Conservation (phyloP, 2,888 invertebrate species). For the Drosophila testacea region DNA sequence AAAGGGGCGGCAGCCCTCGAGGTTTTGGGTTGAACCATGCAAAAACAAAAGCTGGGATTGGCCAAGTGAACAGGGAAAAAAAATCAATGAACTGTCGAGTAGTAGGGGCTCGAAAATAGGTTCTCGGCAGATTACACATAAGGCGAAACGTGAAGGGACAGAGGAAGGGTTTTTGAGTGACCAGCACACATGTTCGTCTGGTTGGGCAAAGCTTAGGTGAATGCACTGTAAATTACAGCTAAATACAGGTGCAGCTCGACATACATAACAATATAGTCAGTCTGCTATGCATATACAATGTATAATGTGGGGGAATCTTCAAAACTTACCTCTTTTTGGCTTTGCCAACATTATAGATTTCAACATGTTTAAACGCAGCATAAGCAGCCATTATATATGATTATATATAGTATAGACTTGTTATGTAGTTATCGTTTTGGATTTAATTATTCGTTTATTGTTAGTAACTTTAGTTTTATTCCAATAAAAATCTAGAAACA, state of each 20-base stretch:
- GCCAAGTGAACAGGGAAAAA: slow-evolving; percentile 37
- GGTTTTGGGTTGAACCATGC: slow-evolving; percentile 15
- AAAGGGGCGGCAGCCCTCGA: slow-evolving; percentile 18
- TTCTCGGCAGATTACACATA: slow-evolving; percentile 37
- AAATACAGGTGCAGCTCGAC: slow-evolving; percentile 9
- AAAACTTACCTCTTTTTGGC: slow-evolving; percentile 94
- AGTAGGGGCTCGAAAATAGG: slow-evolving; percentile 35
- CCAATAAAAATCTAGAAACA: slow-evolving; percentile 56
- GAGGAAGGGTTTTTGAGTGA: slow-evolving; percentile 23
- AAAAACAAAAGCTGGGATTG: slow-evolving; percentile 45
- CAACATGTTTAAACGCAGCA: slow-evolving; percentile 96
- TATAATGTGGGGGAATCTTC: slow-evolving; percentile 4
- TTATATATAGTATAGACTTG: slow-evolving; percentile 10
- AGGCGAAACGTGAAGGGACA: neutral
- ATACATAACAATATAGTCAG: slow-evolving; percentile 12
- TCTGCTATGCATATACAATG: slow-evolving; percentile 3
- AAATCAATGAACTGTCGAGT: slow-evolving; percentile 56
- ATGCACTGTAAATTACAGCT: slow-evolving; percentile 65
- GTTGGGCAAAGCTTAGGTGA: slow-evolving; percentile 51
- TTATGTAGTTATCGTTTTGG: slow-evolving; percentile 26
- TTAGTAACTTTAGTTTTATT: slow-evolving; percentile 39
- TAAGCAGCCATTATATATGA: slow-evolving; percentile 92
- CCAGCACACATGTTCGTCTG: slow-evolving; percentile 30
- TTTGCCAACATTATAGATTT: slow-evolving; percentile 96
- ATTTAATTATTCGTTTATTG: slow-evolving; percentile 18